Conservation (phyloP, 2,113 vertebrate species). For the Ornithorhynchus anatinus region DNA sequence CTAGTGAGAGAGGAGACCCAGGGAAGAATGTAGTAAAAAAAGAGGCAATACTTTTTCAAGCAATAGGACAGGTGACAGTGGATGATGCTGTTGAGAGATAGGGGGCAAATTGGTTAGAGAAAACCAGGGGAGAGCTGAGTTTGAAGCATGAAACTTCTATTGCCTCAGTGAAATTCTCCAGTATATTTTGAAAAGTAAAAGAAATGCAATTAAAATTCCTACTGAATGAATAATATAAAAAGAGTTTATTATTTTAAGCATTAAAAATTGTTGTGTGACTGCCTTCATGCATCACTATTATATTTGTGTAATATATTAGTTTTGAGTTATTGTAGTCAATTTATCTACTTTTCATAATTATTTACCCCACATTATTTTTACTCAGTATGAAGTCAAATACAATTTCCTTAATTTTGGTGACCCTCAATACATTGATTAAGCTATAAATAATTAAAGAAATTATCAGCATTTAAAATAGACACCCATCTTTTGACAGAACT, state of each 20-base stretch:
- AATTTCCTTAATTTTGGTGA: constrained; percentile 13
- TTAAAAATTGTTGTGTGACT: not conserved
- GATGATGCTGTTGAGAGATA: not conserved
- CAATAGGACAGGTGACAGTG: not conserved
- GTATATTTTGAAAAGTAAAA: not conserved
- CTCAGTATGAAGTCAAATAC: constrained; percentile 19
- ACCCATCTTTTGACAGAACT: constrained; percentile 1
- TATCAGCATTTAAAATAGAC: constrained; percentile 41
- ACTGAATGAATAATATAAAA: not conserved
- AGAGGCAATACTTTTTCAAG: not conserved
- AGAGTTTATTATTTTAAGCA: not conserved
- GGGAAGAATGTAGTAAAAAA: not conserved
- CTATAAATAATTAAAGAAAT: constrained; percentile 27
- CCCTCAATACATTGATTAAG: constrained; percentile 18
- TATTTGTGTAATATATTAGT: not conserved
- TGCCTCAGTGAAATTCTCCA: not conserved
- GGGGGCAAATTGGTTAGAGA: not conserved
- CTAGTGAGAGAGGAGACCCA: not conserved
- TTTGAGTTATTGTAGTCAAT: not conserved
- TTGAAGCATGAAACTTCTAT: not conserved
- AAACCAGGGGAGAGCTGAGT: not conserved
- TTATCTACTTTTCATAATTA: constrained; percentile 29
- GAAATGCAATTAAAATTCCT: not conserved
- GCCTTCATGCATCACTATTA: not conserved
- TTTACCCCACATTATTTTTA: not conserved